Evolutionary conservation across 2,888 invertebrate genomes (phyloP), one percentile per base, ranked within the genome.

Genomic region (Empis livida): DNA sequence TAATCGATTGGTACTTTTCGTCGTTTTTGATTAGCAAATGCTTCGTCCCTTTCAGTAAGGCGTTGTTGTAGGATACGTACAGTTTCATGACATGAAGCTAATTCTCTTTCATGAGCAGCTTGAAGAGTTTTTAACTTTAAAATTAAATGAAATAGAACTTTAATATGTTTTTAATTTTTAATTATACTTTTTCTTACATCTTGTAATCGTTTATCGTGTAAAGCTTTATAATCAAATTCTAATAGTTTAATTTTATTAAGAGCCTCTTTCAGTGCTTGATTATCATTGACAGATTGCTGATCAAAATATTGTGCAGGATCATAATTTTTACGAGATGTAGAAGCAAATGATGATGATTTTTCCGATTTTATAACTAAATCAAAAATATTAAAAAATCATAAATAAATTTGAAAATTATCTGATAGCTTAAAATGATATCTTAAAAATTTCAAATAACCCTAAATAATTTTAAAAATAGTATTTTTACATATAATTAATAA

Each of bases 191-290:
- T 45, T 57, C 84, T 82, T 66, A 88, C 82, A 70, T 88, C 88
- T 64, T 84, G 82, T 57, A 88, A 73, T 46, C 87, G 74, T 62
- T 87, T 87, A 55, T 80, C 81, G 63, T 87, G 85, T 56, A 88
- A 65, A 50, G 76, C 69, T 63, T 84, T 81, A 57, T 83, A 82
- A 59, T 88, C 87, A 51, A 80, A 80, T 58, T 86, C 84, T 23
- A 86, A 77, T 47, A 79, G 72, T 59, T 78, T 80, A 42, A 84
- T 71, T 55, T 84, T 84, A 54, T 83, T 80, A 16, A 78, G 62
- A 10, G 68, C 67, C 54, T 69, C 67, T 51, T 62, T 66, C 13
- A 69, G 51, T 13, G 64, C 60, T 50, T 64, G 64, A 20, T 50
- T 58, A 53, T 73, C 72, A 13, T 49, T 51, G 16, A 45, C 43